Evolutionary conservation across 2,888 invertebrate species (phyloP), one percentile per base, ranked within the genome.

Genomic region (Carpatolechia fugitivella): DNA sequence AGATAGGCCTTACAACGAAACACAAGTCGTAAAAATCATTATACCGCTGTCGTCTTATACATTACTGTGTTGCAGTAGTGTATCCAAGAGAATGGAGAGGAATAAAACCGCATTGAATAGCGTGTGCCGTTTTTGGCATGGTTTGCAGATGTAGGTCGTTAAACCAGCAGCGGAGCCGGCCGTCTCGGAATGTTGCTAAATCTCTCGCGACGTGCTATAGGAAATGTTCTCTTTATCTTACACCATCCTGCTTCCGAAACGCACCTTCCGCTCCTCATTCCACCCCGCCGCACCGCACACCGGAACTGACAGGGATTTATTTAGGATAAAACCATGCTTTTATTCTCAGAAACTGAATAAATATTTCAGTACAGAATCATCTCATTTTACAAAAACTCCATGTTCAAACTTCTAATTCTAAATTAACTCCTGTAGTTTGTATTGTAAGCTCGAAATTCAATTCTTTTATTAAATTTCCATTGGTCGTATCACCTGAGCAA

Each of bases 191-290:
- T 84, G 85, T 83, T 86, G 81, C 77, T 87, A 87, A 82, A 82
- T 82, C 81, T 82, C 78, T 76, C 79, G 75, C 84, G 85, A 80
- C 83, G 82, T 79, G 84, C 81, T 77, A 84, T 82, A 86, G 89
- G 89, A 88, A 88, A 88, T 87, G 86, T 87, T 87, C 87, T 81
- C 88, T 88, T 87, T 88, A 88, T 90, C 89, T 88, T 87, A 85
- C 81, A 85, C 85, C 85, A 87, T 87, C 85, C 86, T 76, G 80
- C 79, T 87, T 85, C 86, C 86, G 80, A 61, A 85, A 80, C 79
- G 75, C 72, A 81, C 79, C 83, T 86, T 85, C 88, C 85, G 84
- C 73, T 74, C 75, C 65, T 68, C 76, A 72, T 84, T 83, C 79
- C 86, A 78, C 78, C 64, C 64, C 76, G 72, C 68, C 75, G 79